These are phyloP conservation scores for Coregonus suidteri DNA, from an alignment of 2,797 vertebrate species.

Conservation along the genomic window DNA sequence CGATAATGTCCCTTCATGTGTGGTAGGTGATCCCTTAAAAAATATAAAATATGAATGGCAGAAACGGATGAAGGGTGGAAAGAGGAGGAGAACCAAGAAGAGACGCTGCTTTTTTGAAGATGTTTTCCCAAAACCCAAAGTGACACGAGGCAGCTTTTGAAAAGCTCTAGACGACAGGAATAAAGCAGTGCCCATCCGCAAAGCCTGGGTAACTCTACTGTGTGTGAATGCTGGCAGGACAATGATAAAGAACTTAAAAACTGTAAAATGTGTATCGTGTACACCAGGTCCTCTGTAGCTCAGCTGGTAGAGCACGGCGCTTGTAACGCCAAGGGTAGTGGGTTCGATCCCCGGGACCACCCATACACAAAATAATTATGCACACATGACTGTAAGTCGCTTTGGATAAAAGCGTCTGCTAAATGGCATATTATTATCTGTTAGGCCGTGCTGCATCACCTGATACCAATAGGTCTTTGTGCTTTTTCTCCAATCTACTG, in stretches of 20 bases:
- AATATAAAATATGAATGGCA: constrained; percentile 40
- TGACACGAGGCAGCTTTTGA: constrained; percentile 56
- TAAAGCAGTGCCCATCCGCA: constrained; percentile 41
- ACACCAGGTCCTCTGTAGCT: too few species aligned
- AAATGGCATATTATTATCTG: constrained; percentile 5
- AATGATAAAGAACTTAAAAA: constrained; percentile 18
- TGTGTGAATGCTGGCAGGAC: constrained; percentile 45
- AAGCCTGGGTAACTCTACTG: constrained; percentile 13
- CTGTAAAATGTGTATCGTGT: too few species aligned
- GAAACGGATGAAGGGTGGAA: constrained; percentile 48
- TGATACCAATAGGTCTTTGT: background rate
- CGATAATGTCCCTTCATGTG: constrained; percentile 34
- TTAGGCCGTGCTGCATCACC: constrained; percentile 26
- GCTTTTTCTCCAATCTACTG: constrained; percentile 30
- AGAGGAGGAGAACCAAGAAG: constrained; percentile 43
- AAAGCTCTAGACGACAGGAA: constrained; percentile 55
- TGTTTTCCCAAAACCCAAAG: constrained; percentile 49
- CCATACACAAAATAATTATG: too few species aligned
- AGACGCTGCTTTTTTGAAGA: constrained; percentile 56
- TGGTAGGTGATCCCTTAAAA: constrained; percentile 20
- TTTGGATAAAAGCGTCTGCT: too few species aligned
- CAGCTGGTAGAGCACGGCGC: too few species aligned
- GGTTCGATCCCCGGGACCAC: too few species aligned
- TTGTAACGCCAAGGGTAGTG: too few species aligned
- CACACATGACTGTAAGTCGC: too few species aligned